Percentiles rank a stretch among this genome's conserved stretches.
These are phyloP conservation scores for Ips typographus DNA, from an alignment of 1,140 invertebrate species.

Conservation along the genomic window DNA sequence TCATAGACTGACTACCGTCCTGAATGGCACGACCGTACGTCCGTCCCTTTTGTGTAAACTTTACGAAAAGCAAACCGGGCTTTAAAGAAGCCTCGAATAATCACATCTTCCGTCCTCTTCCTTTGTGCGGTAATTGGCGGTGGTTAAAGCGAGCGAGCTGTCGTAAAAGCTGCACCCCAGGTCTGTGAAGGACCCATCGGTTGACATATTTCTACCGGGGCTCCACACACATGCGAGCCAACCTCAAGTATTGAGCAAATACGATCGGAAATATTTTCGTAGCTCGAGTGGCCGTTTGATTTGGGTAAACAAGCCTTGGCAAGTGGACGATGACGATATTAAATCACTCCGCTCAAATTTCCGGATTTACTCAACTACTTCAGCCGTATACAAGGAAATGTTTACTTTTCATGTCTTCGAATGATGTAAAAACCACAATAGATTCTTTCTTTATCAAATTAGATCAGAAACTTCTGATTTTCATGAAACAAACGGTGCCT, in stretches of 20 bases:
- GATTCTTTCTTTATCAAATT: no score
- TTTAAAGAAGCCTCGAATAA: conserved; percentile 26
- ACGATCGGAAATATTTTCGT: conserved; percentile 11
- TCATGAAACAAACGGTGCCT: no score
- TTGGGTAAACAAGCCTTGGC: conserved; percentile 4
- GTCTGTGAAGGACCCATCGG: conserved; percentile 3
- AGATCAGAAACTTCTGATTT: no score
- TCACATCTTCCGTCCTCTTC: conserved; percentile 20
- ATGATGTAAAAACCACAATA: no score
- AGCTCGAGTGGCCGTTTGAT: conserved; percentile 1
- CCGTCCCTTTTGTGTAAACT: conserved; percentile 25
- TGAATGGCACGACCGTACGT: conserved; percentile 19
- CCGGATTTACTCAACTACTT: no score
- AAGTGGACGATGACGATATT: not conserved
- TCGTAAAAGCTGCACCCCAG: not conserved
- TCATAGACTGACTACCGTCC: conserved; percentile 16
- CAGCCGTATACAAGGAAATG: no score
- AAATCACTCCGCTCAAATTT: not conserved
- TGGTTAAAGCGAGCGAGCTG: conserved; percentile 11
- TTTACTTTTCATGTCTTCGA: no score
- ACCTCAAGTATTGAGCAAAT: conserved; percentile 6
- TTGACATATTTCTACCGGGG: conserved; percentile 11
- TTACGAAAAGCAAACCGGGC: conserved; percentile 21
- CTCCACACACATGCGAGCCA: conserved; percentile 4
- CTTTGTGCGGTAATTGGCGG: conserved; percentile 9